Evolutionary conservation across 2,888 invertebrate species (phyloP).

Genomic region (Hydropsyche betteni): DNA sequence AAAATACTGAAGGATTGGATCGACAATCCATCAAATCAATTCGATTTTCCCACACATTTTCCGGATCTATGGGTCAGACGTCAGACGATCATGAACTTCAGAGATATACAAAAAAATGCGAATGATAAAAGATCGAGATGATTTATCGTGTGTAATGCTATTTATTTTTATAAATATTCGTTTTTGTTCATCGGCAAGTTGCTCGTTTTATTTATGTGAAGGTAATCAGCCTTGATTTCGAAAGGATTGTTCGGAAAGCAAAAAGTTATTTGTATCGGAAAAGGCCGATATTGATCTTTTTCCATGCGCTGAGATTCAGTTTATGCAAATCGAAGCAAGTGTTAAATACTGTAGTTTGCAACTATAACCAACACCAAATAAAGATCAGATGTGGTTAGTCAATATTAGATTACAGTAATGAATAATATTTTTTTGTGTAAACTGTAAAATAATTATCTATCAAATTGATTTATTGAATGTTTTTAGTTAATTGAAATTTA

Average conservation of each 20-base stretch:
- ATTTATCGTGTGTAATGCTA: constrained; percentile 12
- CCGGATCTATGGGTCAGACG: not conserved
- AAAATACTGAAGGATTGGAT: too few relatives aligned
- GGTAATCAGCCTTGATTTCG: constrained; percentile 25
- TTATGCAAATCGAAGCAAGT: constrained; percentile 3
- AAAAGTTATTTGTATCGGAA: constrained; percentile 27
- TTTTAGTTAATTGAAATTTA: not conserved
- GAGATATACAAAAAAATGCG: too few relatives aligned
- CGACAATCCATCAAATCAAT: not conserved
- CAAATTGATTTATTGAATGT: not conserved
- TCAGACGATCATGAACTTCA: constrained; percentile 9
- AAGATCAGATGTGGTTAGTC: not conserved
- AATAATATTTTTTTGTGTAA: not conserved
- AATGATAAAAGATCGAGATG: constrained; percentile 7
- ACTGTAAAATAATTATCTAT: not conserved
- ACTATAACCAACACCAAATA: not conserved
- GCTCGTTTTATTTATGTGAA: constrained; percentile 16
- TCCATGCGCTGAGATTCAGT: not conserved
- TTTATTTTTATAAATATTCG: constrained; percentile 7
- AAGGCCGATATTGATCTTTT: constrained; percentile 18
- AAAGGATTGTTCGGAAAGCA: constrained; percentile 6
- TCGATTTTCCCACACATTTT: constrained; percentile 15
- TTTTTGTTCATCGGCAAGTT: constrained; percentile 11
- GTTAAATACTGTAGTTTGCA: constrained; percentile 13
- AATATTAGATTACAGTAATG: not conserved